A percentile compares a stretch with the other conserved stretches of the same genome.
These are phyloP conservation scores for Megalops cyprinoides DNA, from an alignment of 2,797 vertebrate genomes.

Conservation along the genomic window DNA sequence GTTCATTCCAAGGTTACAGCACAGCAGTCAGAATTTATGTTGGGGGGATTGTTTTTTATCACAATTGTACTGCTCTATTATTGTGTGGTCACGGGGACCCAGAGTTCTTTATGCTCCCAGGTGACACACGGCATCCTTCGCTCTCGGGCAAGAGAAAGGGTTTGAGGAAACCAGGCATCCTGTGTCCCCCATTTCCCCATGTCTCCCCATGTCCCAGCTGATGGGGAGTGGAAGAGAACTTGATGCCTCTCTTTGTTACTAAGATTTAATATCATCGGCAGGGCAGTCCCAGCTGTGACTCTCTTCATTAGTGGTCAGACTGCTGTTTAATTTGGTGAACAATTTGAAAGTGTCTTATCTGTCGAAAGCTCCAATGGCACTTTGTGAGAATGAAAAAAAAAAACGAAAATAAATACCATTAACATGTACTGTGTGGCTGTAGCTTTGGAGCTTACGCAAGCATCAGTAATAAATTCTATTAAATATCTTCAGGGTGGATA, in stretches of 20 bases:
- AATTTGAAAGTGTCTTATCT: background rate
- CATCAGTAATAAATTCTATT: background rate
- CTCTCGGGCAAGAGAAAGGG: constrained; percentile 4
- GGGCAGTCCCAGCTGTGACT: background rate
- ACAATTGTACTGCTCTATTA: constrained; percentile 37
- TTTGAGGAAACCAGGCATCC: constrained; percentile 29
- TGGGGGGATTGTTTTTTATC: constrained; percentile 25
- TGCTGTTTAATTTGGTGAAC: background rate
- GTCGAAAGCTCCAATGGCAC: background rate
- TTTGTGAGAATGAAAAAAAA: background rate
- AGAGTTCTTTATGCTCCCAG: background rate
- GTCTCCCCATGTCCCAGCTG: background rate
- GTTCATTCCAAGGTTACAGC: constrained; percentile 62
- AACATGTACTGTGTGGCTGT: background rate
- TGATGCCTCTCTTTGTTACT: background rate
- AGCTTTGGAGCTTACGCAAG: background rate
- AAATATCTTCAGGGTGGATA: too few relatives aligned
- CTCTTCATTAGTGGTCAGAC: background rate
- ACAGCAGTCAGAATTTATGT: constrained; percentile 58
- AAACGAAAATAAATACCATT: background rate
- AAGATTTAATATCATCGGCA: constrained; percentile 8
- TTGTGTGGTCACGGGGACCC: constrained; percentile 39
- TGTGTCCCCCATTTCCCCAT: constrained; percentile 18
- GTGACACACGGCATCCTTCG: constrained; percentile 5
- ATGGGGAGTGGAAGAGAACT: too few relatives aligned